Evolutionary conservation across 2,113 vertebrate genomes (phyloP).

Genomic region (Cyanoliseus patagonus): DNA sequence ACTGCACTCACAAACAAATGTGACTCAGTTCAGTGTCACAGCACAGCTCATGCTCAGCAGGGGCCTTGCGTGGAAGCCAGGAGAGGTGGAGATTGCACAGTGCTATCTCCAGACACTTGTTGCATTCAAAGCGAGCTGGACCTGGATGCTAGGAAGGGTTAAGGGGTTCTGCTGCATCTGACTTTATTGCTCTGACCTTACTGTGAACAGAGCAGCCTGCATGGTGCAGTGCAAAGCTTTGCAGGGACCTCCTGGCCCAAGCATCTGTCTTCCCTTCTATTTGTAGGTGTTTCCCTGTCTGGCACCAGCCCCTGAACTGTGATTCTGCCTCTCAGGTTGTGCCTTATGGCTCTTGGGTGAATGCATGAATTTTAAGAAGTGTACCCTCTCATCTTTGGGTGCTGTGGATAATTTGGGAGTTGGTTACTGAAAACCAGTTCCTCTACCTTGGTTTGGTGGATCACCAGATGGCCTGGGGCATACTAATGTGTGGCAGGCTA

Average conservation of each 20-base stretch:
- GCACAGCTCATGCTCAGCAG: neutral
- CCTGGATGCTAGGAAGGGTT: neutral
- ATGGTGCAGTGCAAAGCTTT: neutral
- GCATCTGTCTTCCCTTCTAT: neutral
- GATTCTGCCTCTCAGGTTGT: neutral
- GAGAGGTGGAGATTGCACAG: neutral
- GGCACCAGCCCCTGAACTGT: neutral
- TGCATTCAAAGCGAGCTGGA: neutral
- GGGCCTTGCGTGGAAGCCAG: neutral
- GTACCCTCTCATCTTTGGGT: neutral
- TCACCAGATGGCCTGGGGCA: neutral
- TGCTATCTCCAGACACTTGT: neutral
- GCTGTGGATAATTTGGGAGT: neutral
- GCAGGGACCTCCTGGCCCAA: neutral
- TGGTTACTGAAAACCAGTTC: neutral
- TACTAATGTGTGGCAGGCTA: neutral
- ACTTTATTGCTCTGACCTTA: neutral
- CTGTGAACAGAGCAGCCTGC: neutral
- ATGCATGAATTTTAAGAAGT: neutral
- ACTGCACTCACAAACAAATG: neutral
- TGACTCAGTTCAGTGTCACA: neutral
- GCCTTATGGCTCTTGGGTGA: neutral
- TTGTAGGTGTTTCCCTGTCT: neutral
- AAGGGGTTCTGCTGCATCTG: neutral
- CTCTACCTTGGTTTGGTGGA: neutral